Conservation (phyloP, 1,140 invertebrate species). For the Halictus rubicundus region DNA sequence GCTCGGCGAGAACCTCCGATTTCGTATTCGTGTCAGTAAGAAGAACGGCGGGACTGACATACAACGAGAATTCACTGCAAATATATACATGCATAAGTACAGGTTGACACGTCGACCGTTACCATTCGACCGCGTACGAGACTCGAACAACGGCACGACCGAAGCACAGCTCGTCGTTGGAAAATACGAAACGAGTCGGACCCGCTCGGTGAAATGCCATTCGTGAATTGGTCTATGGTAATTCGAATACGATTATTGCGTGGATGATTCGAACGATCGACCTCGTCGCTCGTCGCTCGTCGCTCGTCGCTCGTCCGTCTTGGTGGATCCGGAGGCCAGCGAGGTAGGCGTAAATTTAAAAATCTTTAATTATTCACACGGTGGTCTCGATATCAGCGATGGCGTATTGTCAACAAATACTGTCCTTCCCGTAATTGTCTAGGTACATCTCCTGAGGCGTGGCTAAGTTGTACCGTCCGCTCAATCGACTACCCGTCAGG, state of each 20-base stretch:
- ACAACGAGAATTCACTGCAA: too few relatives aligned
- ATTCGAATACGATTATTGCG: conserved; percentile 60
- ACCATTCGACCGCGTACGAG: too few relatives aligned
- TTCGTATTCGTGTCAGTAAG: too few relatives aligned
- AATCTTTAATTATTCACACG: conserved; percentile 78
- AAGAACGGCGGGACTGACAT: too few relatives aligned
- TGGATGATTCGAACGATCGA: conserved; percentile 15
- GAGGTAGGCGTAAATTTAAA: conserved; percentile 63
- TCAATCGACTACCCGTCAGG: conserved; percentile 70
- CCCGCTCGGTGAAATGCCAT: conserved; percentile 45
- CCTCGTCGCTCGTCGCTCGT: neutral
- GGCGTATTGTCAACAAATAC: conserved; percentile 87
- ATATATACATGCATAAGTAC: too few relatives aligned
- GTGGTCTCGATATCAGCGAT: conserved; percentile 84
- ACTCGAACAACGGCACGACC: neutral
- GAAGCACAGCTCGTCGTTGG: conserved; percentile 10
- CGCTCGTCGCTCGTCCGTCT: conserved; percentile 10
- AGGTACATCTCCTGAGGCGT: conserved; percentile 81
- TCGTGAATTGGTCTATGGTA: conserved; percentile 54
- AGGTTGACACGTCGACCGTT: too few relatives aligned
- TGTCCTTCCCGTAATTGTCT: conserved; percentile 86
- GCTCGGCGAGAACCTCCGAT: too few relatives aligned
- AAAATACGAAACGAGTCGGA: neutral
- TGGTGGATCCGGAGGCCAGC: conserved; percentile 44
- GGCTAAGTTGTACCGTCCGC: conserved; percentile 79